Percentiles rank a stretch among this genome's conserved stretches.
Conservation (phyloP, 2,797 vertebrate genomes). For the Pseudocheirus occidentalis region DNA sequence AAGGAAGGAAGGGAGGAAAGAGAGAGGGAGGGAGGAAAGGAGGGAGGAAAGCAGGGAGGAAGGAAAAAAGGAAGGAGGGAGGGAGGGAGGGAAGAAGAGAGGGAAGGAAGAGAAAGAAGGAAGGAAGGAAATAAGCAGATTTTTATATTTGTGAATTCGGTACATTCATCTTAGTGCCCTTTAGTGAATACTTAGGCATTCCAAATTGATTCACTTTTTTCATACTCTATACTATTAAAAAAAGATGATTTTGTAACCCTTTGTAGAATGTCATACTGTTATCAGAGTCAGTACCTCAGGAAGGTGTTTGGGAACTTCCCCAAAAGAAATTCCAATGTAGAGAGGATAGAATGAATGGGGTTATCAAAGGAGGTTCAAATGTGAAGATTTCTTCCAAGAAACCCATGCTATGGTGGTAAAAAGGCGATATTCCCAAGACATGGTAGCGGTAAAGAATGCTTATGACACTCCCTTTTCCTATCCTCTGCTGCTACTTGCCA, state of each 20-base stretch:
- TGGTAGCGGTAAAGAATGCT: not conserved
- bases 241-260: not conserved
- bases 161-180: not conserved
- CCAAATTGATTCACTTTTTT: slow-evolving; percentile 21
- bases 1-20: not conserved
- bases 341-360: slow-evolving; percentile 32
- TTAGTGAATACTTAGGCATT: slow-evolving; percentile 16
- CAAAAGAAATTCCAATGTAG: slow-evolving; percentile 11
- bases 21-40: too few species aligned
- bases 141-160: not conserved
- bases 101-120: not conserved
- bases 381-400: slow-evolving; percentile 47
- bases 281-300: too few species aligned
- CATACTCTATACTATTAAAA: not conserved
- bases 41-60: not conserved
- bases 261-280: not conserved
- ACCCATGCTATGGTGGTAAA: not conserved
- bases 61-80: too few species aligned
- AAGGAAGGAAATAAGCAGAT: not conserved
- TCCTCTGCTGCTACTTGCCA: not conserved
- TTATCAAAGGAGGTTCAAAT: slow-evolving; percentile 29
- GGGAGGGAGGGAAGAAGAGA: too few species aligned
- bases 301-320: slow-evolving; percentile 15
- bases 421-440: slow-evolving; percentile 20
- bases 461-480: not conserved